Base-by-base conservation (phyloP, 2,888 invertebrate genomes). In the Nemotelus nigrinus region DNA sequence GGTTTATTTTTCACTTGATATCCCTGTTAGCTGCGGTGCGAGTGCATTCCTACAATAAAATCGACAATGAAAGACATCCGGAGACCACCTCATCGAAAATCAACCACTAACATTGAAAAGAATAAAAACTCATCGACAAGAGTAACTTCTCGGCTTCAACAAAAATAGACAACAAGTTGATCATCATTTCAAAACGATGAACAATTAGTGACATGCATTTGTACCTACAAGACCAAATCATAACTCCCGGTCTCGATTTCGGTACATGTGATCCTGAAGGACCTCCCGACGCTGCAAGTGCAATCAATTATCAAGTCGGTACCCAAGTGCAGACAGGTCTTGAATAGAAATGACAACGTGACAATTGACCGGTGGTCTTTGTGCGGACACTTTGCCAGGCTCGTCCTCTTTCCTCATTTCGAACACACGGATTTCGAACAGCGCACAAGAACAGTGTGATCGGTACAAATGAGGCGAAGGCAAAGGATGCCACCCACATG, bases 321-420 rank as follows among this genome's bases (percentile, higher is more conserved):
- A 63, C 63, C 79, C 65, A 81, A 80, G 82, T 82, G 82, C 80
- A 82, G 82, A 82, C 82, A 82, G 81, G 80, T 80, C 78, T 78
- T 81, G 79, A 82, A 81, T 81, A 80, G 79, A 78, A 80, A 80
- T 80, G 82, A 82, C 82, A 81, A 82, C 80, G 80, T 82, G 82
- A 81, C 81, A 82, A 82, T 81, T 71, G 76, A 55, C 64, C 77
- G 75, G 67, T 58, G 75, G 75, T 80, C 80, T 80, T 82, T 82
- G 80, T 80, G 77, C 78, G 78, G 77, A 76, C 78, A 80, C 79
- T 81, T 79, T 81, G 78, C 78, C 79, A 80, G 80, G 43, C 70
- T 68, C 60, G 44, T 74, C 74, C 74, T 72, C 53, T 53, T 43
- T 50, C 53, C 53, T 50, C n/a, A 25, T 25, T 25, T 25, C 25